A percentile compares a stretch with the other conserved stretches of the same genome.
phyloP scores from a whole-genome alignment of 1,140 invertebrate genomes.

The Atta colombica region DNA sequence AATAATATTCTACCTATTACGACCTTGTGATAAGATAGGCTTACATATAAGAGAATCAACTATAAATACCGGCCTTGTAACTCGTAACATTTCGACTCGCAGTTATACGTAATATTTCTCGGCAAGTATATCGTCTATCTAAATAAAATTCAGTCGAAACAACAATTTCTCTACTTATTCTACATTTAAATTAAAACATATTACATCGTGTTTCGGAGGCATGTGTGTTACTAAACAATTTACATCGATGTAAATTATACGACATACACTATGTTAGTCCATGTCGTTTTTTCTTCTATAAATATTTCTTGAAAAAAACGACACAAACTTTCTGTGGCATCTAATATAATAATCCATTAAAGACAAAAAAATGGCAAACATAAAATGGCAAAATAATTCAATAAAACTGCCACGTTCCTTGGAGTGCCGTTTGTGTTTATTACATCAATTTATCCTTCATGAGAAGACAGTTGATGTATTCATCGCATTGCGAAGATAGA shows the following conservation, averaged over 20 bases:
- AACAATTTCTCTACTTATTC: background rate
- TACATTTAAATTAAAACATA: background rate
- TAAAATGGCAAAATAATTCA: background rate
- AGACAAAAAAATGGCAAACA: background rate
- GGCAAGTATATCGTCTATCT: background rate
- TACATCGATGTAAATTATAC: background rate
- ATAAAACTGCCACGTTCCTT: background rate
- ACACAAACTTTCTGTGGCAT: too few relatives aligned
- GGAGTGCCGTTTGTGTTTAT: background rate
- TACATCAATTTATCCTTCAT: constrained; percentile 4
- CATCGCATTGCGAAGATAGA: background rate
- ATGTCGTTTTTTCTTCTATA: too few relatives aligned
- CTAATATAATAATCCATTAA: background rate
- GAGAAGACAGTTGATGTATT: constrained; percentile 2
- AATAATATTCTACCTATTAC: too few relatives aligned
- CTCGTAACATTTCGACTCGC: background rate
- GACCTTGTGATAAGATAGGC: too few relatives aligned
- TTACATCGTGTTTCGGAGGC: background rate
- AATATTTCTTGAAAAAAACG: too few relatives aligned
- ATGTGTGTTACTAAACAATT: background rate
- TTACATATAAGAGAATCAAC: too few relatives aligned
- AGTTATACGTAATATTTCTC: background rate
- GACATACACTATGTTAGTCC: background rate
- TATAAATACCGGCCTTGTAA: background rate
- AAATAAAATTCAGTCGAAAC: background rate